Percentiles rank a stretch among this genome's conserved stretches.
Conservation (phyloP, 1,140 invertebrate genomes). For the Goniozus legneri region DNA sequence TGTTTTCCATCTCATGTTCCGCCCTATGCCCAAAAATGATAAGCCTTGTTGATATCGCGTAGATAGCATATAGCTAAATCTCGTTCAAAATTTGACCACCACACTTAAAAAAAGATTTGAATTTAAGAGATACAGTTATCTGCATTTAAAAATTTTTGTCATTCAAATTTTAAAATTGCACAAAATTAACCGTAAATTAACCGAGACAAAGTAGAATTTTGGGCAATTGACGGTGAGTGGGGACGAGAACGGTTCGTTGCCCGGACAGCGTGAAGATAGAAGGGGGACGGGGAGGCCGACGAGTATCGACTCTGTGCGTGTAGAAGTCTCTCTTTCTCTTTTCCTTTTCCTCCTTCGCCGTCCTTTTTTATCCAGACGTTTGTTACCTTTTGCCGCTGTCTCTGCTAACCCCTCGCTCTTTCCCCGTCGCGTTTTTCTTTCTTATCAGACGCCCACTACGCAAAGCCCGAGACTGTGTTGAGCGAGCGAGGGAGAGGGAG, state of each 20-base stretch:
- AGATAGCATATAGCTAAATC: too few species aligned
- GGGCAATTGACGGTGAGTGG: not conserved
- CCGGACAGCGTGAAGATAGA: not conserved
- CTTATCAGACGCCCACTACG: not conserved
- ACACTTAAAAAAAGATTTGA: too few species aligned
- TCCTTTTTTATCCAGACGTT: slow-evolving; percentile 10
- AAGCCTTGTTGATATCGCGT: too few species aligned
- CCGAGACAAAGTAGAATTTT: too few species aligned
- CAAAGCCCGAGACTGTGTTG: not conserved
- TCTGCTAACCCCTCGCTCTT: slow-evolving; percentile 18
- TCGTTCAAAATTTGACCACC: too few species aligned
- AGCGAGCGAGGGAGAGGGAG: not conserved
- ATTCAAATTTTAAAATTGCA: too few species aligned
- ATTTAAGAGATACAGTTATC: too few species aligned
- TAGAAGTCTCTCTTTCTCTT: slow-evolving; percentile 16
- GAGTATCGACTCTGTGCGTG: slow-evolving; percentile 46
- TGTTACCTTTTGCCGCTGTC: too few species aligned
- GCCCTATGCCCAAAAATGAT: too few species aligned
- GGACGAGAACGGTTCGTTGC: not conserved
- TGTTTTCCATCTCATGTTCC: too few species aligned
- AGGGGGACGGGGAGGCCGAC: slow-evolving; percentile 30
- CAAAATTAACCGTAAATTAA: too few species aligned
- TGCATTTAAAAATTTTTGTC: too few species aligned
- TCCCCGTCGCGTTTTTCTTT: slow-evolving; percentile 1
- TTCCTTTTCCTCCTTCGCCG: slow-evolving; percentile 3